phyloP scores from a whole-genome alignment of 1,140 invertebrate species.

The Phocides pigmalion region DNA sequence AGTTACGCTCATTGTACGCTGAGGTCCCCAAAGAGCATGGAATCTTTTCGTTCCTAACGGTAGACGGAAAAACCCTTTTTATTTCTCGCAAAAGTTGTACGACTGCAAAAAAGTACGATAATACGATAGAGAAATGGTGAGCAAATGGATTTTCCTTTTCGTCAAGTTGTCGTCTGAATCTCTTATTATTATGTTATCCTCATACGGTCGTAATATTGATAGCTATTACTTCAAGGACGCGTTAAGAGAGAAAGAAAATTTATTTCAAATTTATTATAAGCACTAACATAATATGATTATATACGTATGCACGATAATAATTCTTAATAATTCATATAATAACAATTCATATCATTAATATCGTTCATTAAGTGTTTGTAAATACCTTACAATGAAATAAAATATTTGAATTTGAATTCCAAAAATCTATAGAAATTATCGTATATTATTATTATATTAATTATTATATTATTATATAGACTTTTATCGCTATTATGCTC shows the following conservation, averaged over 20 bases:
- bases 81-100: slow-evolving; percentile 50
- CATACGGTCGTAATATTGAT: slow-evolving; percentile 27
- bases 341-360: too few relatives aligned
- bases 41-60: slow-evolving; percentile 47
- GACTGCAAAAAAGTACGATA: slow-evolving; percentile 47
- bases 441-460: too few relatives aligned
- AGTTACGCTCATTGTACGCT: slow-evolving; percentile 53
- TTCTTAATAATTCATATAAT: too few relatives aligned
- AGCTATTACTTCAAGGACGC: slow-evolving; percentile 12
- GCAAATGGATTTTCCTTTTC: slow-evolving; percentile 53
- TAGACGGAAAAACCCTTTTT: slow-evolving; percentile 49
- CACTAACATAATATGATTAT: too few relatives aligned
- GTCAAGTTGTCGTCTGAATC: slow-evolving; percentile 43
- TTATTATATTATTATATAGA: too few relatives aligned
- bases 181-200: slow-evolving; percentile 40
- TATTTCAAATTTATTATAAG: too few relatives aligned
- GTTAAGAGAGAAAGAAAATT: not conserved
- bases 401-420: too few relatives aligned
- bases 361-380: too few relatives aligned
- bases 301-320: too few relatives aligned
- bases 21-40: slow-evolving; percentile 47
- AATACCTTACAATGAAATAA: too few relatives aligned
- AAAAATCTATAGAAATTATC: too few relatives aligned
- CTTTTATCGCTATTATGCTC: too few relatives aligned
- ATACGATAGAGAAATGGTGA: slow-evolving; percentile 49